Conservation (phyloP, 2,888 invertebrate genomes). For the Taphrorychus bicolor region DNA sequence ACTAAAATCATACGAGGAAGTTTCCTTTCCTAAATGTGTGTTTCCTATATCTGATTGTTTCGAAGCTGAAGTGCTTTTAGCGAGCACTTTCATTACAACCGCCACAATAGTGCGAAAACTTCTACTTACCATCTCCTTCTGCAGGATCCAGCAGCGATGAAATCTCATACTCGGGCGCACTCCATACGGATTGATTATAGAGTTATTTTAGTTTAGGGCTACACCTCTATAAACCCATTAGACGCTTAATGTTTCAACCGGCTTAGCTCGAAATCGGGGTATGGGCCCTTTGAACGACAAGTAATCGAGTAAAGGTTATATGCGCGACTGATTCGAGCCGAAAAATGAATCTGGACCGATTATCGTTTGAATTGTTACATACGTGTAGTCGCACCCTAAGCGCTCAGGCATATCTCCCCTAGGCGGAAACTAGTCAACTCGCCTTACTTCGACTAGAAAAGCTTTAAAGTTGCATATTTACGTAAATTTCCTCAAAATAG, state of each 20-base stretch:
- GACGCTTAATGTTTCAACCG: conserved; percentile 9
- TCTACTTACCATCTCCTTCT: not conserved
- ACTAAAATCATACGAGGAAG: not conserved
- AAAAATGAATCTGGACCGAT: conserved; percentile 36
- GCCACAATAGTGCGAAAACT: too few species aligned
- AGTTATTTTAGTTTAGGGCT: not conserved
- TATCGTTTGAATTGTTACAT: conserved; percentile 35
- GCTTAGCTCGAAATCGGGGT: conserved; percentile 11
- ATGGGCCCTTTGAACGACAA: conserved; percentile 13
- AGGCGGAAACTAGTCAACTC: conserved; percentile 40
- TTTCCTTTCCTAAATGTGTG: not conserved
- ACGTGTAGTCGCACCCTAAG: conserved; percentile 57
- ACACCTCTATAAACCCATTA: conserved; percentile 18
- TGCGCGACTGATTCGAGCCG: conserved; percentile 32
- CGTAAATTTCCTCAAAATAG: too few species aligned
- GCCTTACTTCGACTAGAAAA: conserved; percentile 21
- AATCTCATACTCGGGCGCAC: conserved; percentile 5
- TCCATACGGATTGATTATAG: conserved; percentile 16
- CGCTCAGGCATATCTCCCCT: conserved; percentile 58
- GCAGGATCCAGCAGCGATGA: not conserved
- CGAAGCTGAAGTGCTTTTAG: not conserved
- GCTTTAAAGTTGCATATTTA: too few species aligned
- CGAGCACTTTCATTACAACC: too few species aligned
- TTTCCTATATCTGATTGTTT: not conserved
- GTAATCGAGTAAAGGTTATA: conserved; percentile 28